phyloP scores from a whole-genome alignment of 2,113 vertebrate species.

The Kryptolebias marmoratus region DNA sequence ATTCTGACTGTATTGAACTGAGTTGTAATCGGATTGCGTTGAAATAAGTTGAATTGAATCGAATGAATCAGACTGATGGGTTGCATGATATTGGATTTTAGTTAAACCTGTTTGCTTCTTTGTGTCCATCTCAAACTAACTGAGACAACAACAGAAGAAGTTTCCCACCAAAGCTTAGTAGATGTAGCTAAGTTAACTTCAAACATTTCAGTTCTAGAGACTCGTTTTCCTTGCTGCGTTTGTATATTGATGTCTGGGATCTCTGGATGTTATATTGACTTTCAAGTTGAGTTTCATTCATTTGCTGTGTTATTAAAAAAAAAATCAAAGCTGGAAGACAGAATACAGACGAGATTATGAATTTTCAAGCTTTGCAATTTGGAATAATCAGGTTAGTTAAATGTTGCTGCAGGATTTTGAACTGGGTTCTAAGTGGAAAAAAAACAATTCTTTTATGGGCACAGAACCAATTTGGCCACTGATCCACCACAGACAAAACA shows the following conservation, averaged over 20 bases:
- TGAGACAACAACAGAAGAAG: not conserved
- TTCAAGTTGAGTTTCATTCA: not conserved
- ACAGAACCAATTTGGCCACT: not conserved
- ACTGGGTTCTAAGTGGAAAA: not conserved
- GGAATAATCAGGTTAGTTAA: not conserved
- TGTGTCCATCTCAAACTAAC: not conserved
- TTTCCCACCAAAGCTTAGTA: not conserved
- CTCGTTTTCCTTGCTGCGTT: not conserved
- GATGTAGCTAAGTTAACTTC: not conserved
- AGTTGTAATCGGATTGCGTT: too few species aligned
- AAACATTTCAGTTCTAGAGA: not conserved
- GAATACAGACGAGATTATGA: not conserved
- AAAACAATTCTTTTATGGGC: not conserved
- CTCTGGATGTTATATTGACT: conserved; percentile 5
- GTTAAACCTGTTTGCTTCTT: too few species aligned
- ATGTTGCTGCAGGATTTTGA: conserved; percentile 3
- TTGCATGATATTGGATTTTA: too few species aligned
- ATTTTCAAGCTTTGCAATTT: conserved; percentile 3
- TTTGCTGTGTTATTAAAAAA: not conserved
- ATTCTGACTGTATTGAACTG: too few species aligned
- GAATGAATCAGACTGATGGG: too few species aligned
- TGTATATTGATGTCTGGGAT: not conserved
- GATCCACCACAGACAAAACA: too few species aligned
- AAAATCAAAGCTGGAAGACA: conserved; percentile 6
- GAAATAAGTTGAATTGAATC: too few species aligned